Evolutionary conservation across 2,888 invertebrate genomes (phyloP).

Genomic region (Caenorhabditis auriculariae): DNA sequence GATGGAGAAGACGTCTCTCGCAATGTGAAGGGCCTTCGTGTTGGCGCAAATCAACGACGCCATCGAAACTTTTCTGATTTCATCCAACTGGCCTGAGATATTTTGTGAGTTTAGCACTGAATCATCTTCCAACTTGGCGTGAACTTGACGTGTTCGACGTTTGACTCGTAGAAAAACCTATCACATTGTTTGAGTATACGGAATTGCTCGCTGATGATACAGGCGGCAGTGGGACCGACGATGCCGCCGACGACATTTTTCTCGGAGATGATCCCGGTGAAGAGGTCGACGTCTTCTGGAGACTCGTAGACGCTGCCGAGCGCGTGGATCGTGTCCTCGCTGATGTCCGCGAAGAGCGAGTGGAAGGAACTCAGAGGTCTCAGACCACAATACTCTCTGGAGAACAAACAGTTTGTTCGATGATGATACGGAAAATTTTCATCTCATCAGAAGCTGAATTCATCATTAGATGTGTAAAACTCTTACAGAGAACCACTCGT

Average conservation of each 20-base stretch:
- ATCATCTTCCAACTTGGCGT: slow-evolving; percentile 24
- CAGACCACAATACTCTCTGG: slow-evolving; percentile 52
- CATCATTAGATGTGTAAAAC: too few relatives aligned
- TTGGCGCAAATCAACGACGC: slow-evolving; percentile 86
- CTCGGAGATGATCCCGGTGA: slow-evolving; percentile 38
- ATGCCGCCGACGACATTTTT: slow-evolving; percentile 71
- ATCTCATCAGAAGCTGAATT: neutral
- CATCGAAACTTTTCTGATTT: slow-evolving; percentile 81
- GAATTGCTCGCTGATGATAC: slow-evolving; percentile 86
- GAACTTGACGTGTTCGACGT: slow-evolving; percentile 41
- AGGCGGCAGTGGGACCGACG: slow-evolving; percentile 89
- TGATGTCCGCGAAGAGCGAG: slow-evolving; percentile 52
- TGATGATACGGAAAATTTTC: neutral
- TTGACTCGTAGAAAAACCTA: slow-evolving; percentile 73
- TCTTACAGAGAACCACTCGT: too few relatives aligned
- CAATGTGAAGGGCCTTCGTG: slow-evolving; percentile 69
- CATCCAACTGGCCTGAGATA: slow-evolving; percentile 72
- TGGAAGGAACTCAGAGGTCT: slow-evolving; percentile 39
- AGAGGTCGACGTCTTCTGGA: slow-evolving; percentile 37
- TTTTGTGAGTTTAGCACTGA: neutral
- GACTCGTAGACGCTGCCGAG: slow-evolving; percentile 52
- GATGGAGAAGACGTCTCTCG: slow-evolving; percentile 84
- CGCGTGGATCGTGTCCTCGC: slow-evolving; percentile 40
- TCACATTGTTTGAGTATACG: slow-evolving; percentile 75
- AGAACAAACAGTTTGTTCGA: slow-evolving; percentile 1